These are phyloP conservation scores for Poecilobothrus nobilitatus DNA, from an alignment of 2,888 invertebrate genomes.

Conservation along the genomic window DNA sequence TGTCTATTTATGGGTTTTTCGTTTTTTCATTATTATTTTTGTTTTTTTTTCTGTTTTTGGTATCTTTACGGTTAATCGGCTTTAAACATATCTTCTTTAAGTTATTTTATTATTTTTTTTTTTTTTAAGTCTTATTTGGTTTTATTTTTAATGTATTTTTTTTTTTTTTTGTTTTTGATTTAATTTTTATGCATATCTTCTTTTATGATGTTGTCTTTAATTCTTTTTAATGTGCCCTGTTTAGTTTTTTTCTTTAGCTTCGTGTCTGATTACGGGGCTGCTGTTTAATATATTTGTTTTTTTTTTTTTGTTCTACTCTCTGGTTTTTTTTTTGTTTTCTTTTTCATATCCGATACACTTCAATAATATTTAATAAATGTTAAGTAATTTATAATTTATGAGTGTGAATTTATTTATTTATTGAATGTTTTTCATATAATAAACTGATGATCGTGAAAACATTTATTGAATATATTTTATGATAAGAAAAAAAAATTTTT, in stretches of 20 bases:
- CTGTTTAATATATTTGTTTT: no score
- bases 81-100: background rate
- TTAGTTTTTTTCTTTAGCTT: background rate
- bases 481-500: no score
- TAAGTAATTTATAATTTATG: no score
- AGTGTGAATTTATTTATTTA: no score
- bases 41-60: background rate
- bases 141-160: background rate
- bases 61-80: slow-evolving; percentile 6
- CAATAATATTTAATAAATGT: no score
- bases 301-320: no score
- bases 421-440: no score
- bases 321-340: no score
- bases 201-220: background rate
- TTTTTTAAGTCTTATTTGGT: background rate
- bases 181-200: background rate
- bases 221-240: background rate
- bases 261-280: no score
- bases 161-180: background rate
- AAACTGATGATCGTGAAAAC: no score
- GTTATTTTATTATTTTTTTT: background rate
- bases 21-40: background rate
- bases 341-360: no score
- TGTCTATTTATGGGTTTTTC: background rate
- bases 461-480: no score